These are phyloP conservation scores for Cassiopea xamachana DNA, from an alignment of 30 jellyfish, hydroid and myxozoan species.

Conservation along the genomic window DNA sequence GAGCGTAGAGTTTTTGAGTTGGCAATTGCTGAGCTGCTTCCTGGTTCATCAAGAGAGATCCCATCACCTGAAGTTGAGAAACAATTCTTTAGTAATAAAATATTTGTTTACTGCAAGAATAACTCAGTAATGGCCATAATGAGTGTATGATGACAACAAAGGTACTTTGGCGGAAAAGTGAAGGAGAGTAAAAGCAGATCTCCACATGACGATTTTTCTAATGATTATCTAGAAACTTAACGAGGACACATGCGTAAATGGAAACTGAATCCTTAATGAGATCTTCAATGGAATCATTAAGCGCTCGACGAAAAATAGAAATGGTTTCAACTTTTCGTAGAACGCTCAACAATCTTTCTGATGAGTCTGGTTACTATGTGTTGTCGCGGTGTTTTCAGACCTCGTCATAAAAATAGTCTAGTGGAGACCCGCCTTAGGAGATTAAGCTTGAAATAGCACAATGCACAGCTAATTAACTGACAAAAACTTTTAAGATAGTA, in stretches of 20 bases:
- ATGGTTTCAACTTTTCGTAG: not conserved
- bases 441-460: no score
- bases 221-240: not conserved
- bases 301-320: not conserved
- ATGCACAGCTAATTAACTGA: no score
- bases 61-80: constrained; percentile 29
- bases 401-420: not conserved
- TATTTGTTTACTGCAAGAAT: not conserved
- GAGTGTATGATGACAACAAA: not conserved
- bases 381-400: not conserved
- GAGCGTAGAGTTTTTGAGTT: constrained; percentile 15
- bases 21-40: not conserved
- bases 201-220: not conserved
- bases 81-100: not conserved
- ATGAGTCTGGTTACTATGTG: not conserved
- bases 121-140: not conserved
- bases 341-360: not conserved
- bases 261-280: not conserved
- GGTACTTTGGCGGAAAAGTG: no score
- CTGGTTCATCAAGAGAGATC: not conserved
- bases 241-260: not conserved
- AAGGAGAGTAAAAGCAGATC: not conserved
- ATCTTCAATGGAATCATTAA: not conserved
- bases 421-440: not conserved
- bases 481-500: no score